Conservation (phyloP, 1,140 invertebrate species). For the Dreissena rostriformis region DNA sequence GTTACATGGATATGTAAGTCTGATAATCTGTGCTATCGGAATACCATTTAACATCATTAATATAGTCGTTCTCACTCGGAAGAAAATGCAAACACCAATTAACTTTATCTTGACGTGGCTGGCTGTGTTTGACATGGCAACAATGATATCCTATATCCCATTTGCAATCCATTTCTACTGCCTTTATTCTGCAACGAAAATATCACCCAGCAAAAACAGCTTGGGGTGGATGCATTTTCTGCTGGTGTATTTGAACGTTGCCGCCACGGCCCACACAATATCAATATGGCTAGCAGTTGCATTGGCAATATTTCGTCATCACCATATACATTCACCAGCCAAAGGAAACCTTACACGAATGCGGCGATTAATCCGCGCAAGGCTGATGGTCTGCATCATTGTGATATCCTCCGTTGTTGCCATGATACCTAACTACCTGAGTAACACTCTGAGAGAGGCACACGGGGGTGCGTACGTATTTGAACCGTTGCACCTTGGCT, state of each 20-base stretch:
- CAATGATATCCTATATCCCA: conserved; percentile 94
- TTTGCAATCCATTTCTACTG: conserved; percentile 87
- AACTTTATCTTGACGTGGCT: conserved; percentile 92
- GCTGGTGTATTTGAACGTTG: no score
- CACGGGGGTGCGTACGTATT: conserved; percentile 57
- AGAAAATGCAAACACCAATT: conserved; percentile 91
- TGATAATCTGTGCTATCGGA: no score
- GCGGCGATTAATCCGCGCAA: conserved; percentile 83
- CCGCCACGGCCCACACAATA: no score
- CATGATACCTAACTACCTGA: no score
- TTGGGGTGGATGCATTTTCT: conserved; percentile 73
- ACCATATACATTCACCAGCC: no score
- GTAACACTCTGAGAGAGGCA: conserved; percentile 86
- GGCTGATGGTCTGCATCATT: conserved; percentile 87
- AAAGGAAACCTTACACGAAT: conserved; percentile 86
- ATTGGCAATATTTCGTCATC: no score
- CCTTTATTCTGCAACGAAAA: conserved; percentile 40
- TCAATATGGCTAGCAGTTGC: no score
- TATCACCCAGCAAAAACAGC: conserved; percentile 58
- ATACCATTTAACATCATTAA: conserved; percentile 88
- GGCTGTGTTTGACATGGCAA: conserved; percentile 91
- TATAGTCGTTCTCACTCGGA: conserved; percentile 92
- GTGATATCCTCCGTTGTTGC: conserved; percentile 88
- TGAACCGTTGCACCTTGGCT: conserved; percentile 61
- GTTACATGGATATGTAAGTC: no score